Percentiles rank a stretch among this genome's conserved stretches.
Conservation (phyloP, 2,113 vertebrate species). For the Perognathus longimembris region DNA sequence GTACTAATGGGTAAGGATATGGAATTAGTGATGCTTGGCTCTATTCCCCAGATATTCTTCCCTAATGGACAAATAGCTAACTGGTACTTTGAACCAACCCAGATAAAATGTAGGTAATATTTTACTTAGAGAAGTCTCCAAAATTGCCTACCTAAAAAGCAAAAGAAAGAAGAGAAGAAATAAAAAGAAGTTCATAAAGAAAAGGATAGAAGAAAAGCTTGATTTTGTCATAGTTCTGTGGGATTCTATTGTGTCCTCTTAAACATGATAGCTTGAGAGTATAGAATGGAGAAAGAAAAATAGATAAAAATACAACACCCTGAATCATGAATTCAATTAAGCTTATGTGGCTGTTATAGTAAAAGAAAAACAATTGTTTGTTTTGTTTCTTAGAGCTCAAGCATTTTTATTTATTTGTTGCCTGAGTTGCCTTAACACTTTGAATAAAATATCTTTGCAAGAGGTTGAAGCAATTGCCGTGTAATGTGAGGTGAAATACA, state of each 20-base stretch:
- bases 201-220: background rate
- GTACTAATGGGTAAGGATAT: background rate
- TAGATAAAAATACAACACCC: background rate
- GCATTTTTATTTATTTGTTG: constrained; percentile 38
- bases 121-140: constrained; percentile 3
- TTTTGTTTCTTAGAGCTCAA: constrained; percentile 32
- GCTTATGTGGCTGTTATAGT: background rate
- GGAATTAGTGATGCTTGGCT: background rate
- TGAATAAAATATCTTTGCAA: background rate
- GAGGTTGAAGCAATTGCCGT: background rate
- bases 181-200: background rate
- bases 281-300: constrained; percentile 24
- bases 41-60: background rate
- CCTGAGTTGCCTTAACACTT: background rate
- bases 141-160: constrained; percentile 15
- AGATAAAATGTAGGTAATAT: background rate
- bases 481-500: background rate
- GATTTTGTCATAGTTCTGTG: background rate
- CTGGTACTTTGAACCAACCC: background rate
- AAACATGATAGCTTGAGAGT: background rate
- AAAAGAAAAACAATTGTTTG: background rate
- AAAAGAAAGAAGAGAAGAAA: background rate
- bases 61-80: background rate
- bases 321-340: background rate
- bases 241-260: background rate